Evolutionary conservation across 2,113 vertebrate species (phyloP), one percentile per base, ranked within the genome.

Genomic region (Rana temporaria): DNA sequence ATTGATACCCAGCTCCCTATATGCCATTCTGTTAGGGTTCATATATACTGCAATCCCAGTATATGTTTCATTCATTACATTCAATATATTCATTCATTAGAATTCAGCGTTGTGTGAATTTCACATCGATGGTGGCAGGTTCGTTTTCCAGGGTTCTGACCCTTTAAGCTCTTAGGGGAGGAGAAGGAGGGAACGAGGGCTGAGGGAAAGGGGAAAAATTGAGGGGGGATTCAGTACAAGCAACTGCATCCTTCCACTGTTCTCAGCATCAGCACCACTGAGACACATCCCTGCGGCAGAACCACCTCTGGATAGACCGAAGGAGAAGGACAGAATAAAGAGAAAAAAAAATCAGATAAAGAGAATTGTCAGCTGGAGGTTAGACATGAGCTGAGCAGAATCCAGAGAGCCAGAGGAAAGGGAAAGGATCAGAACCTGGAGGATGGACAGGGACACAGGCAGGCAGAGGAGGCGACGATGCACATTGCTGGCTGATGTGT

Each of bases 241-340:
- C 60, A 66, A n/a, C 52, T 75, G 62, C 63, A 68, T 59, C 63
- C 22, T 57, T 20, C 70, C 34, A 74, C 62, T 48, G 26, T 82
- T 70, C 71, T 76, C 71, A 68, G 42, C 63, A 76, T 83, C 81
- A 83, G 80, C 80, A 82, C 75, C 80, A 60, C 63, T 52, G 17
- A 74, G 72, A n/a, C 81, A 68, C 81, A 83, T 75, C 81, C 64
- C 72, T 76, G 81, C 81, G 32, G 81, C 71, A 76, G 65, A 75
- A 52, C 22, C 48, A 74, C 62, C 70, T 38, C n/a, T 73, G 48
- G 70, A 24, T 26, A 30, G 24, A 57, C 19, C 7, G 55, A 57
- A 34, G 66, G 57, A 22, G 17, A 30, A 3, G 3, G 26, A 30
- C 26, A 30, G n/a, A n/a, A n/a, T n/a, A n/a, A n/a, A n/a, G n/a